These are phyloP conservation scores for human (Homo sapiens) DNA, from an alignment of 2,113 vertebrate genomes.

Conservation along the genomic window DNA sequence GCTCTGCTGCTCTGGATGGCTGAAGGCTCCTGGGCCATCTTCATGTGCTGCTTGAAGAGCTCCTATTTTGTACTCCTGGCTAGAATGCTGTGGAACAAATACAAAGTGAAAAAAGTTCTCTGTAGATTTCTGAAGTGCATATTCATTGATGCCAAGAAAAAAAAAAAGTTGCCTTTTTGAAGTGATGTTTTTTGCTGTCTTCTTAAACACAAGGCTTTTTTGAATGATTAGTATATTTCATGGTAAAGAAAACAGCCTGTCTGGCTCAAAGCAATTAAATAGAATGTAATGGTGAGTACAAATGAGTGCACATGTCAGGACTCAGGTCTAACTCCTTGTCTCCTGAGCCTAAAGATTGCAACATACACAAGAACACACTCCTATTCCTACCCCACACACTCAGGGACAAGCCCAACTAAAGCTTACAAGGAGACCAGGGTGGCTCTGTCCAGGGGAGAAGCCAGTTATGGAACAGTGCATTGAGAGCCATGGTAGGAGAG, in stretches of 20 bases:
- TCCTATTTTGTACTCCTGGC: not conserved
- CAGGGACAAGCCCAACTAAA: not conserved
- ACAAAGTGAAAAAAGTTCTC: not conserved
- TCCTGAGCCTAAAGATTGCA: not conserved
- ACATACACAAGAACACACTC: not conserved
- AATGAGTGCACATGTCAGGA: not conserved
- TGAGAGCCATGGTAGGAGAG: not conserved
- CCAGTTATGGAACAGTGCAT: not conserved
- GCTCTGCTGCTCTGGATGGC: not conserved
- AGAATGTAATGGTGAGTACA: not conserved
- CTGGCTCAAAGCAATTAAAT: not conserved
- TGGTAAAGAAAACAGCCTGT: conserved; percentile 17
- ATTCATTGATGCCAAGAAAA: not conserved
- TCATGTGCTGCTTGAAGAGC: not conserved
- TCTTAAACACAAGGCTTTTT: conserved; percentile 38
- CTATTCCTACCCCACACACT: not conserved
- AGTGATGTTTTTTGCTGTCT: conserved; percentile 22
- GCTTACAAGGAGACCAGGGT: not conserved
- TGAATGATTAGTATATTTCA: conserved; percentile 12
- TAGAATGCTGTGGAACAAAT: not conserved
- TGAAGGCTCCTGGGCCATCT: not conserved
- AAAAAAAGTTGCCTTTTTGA: not conserved
- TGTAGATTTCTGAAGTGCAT: not conserved
- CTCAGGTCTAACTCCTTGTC: not conserved
- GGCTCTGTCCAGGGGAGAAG: not conserved